Evolutionary conservation across 2,113 vertebrate species (phyloP).

Genomic region (Dasyprocta punctata): DNA sequence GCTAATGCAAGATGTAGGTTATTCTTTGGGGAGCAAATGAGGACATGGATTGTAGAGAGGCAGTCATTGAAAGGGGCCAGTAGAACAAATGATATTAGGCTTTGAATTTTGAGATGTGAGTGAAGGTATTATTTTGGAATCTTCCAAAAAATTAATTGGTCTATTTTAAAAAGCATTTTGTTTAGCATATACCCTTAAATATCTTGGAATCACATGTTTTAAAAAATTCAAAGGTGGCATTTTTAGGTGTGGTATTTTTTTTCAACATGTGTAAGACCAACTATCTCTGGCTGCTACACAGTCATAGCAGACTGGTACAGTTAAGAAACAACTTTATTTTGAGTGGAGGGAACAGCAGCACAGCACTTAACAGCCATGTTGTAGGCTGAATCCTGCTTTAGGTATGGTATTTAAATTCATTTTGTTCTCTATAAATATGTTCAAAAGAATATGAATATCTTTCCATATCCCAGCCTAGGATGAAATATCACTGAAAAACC

Average conservation of each 20-base stretch:
- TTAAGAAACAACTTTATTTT: no score
- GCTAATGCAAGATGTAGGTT: slow-evolving; percentile 45
- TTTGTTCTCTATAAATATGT: slow-evolving; percentile 18
- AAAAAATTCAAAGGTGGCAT: not conserved
- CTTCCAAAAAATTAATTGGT: slow-evolving; percentile 48
- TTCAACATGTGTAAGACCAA: no score
- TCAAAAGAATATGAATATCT: not conserved
- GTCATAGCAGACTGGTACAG: no score
- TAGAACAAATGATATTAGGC: slow-evolving; percentile 23
- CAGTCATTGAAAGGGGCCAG: slow-evolving; percentile 26
- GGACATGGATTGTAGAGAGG: not conserved
- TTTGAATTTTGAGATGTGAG: slow-evolving; percentile 50
- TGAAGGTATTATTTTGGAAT: slow-evolving; percentile 54
- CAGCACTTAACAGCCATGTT: no score
- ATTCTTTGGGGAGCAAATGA: slow-evolving; percentile 66
- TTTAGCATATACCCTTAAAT: not conserved
- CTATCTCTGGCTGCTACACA: no score
- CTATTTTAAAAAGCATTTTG: slow-evolving; percentile 52
- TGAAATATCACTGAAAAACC: slow-evolving; percentile 32
- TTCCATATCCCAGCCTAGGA: not conserved
- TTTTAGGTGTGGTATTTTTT: not conserved
- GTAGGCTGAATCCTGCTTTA: no score
- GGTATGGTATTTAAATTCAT: slow-evolving; percentile 3
- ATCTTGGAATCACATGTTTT: slow-evolving; percentile 38
- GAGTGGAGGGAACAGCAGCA: no score